Evolutionary conservation across 2,113 vertebrate species (phyloP), one percentile per base, ranked within the genome.

Genomic region (Melozone crissalis): DNA sequence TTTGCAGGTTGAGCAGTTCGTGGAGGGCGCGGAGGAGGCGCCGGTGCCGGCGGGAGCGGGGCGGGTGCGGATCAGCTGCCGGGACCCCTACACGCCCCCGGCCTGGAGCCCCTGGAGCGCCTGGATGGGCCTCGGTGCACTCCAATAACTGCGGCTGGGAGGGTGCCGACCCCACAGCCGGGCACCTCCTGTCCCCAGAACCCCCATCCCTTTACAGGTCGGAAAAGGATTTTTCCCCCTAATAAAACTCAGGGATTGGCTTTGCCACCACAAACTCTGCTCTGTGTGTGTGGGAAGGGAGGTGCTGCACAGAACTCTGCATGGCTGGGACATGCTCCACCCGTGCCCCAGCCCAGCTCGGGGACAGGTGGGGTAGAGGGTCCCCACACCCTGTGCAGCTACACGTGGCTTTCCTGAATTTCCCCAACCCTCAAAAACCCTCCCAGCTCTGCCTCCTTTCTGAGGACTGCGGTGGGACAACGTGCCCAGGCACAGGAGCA

Each of bases 51-150:
- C 5, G 1, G 23, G 5, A 0, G 21, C 5, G 0, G 12, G 1
- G n/a, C 74, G 81, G 20, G 96, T 63, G 43, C 80, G 90, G 46
- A 90, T 96, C 90, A 94, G 96, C 94, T 97, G 96, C 93, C 58
- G 39, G 62, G 96, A 96, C 35, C 93, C 90, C 77, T 82, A 87
- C 3, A 7, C 20, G 9, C 51, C 33, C 28, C 44, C 46, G 0
- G 8, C 87, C 54, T 97, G 96, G 96, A 95, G 96, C 86, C 71
- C 95, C 47, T 96, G 96, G 96, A 95, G 66, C 1, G 0, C 66
- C n/a, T 97, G 96, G 96, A 20, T 16, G 43, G 24, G 22, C 3
- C 2, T 79, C 2, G 5, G 2, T 4, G 11, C 44, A 7, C 55
- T 75, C 46, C 33, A 28, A 9, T 62, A 49, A 58, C 10, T 0